Conservation (phyloP, 1,140 invertebrate species). For the Bombus cullumanus region DNA sequence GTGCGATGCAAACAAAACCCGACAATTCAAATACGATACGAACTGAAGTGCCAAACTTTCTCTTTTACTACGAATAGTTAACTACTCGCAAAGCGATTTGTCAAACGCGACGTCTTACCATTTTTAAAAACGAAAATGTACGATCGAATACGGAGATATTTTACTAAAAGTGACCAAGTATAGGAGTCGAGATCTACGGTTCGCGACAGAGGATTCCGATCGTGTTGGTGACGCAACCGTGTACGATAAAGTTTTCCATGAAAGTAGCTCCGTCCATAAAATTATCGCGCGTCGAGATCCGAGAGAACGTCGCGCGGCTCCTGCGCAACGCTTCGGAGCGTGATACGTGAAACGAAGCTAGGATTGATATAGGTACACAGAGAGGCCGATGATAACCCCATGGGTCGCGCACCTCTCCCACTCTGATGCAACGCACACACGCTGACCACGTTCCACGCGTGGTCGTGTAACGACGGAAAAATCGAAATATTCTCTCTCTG, state of each 20-base stretch:
- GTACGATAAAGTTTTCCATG: constrained; percentile 37
- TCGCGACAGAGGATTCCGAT: background rate
- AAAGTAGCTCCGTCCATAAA: constrained; percentile 11
- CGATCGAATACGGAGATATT: background rate
- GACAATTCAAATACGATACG: background rate
- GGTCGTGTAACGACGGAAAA: constrained; percentile 40
- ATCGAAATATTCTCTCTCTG: constrained; percentile 23
- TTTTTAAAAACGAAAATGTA: too few species aligned
- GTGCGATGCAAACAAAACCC: background rate
- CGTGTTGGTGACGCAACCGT: constrained; percentile 31
- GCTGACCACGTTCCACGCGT: constrained; percentile 49
- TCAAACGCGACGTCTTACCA: too few species aligned
- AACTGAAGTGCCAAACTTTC: rapidly evolving
- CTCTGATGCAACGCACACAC: constrained; percentile 60
- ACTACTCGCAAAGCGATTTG: too few species aligned
- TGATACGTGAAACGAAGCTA: constrained; percentile 72
- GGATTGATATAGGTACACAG: constrained; percentile 77
- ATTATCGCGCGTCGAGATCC: constrained; percentile 55
- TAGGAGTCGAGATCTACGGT: background rate
- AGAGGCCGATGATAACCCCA: constrained; percentile 76
- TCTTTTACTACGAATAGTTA: background rate
- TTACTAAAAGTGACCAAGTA: background rate
- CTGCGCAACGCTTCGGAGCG: constrained; percentile 60
- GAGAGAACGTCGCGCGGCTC: constrained; percentile 33
- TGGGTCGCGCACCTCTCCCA: constrained; percentile 75